phyloP scores from a whole-genome alignment of 2,888 invertebrate genomes.

The Agrochola litura region DNA sequence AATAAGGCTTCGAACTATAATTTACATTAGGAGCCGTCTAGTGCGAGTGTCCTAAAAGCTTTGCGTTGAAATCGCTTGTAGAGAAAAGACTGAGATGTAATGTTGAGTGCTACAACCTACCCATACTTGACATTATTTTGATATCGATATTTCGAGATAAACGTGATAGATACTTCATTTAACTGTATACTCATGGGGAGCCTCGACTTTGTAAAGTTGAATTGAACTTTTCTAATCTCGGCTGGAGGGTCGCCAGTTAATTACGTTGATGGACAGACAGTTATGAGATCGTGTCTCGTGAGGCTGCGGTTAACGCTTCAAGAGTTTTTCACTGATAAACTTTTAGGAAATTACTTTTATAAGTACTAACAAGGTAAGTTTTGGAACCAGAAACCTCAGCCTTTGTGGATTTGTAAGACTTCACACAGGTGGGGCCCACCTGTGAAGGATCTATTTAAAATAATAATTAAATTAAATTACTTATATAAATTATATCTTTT shows the following conservation, averaged over 20 bases:
- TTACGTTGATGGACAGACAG: slow-evolving; percentile 55
- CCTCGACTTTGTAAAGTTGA: slow-evolving; percentile 46
- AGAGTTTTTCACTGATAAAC: slow-evolving; percentile 27
- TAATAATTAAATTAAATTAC: too few species aligned
- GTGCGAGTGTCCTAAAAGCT: slow-evolving; percentile 67
- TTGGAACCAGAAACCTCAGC: neutral
- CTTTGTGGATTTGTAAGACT: neutral
- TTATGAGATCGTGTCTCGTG: slow-evolving; percentile 46
- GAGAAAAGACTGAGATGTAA: slow-evolving; percentile 41
- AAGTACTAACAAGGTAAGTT: slow-evolving; percentile 45
- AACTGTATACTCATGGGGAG: slow-evolving; percentile 35
- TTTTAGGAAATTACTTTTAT: slow-evolving; percentile 36
- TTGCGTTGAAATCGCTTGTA: slow-evolving; percentile 40
- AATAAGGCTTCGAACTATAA: slow-evolving; percentile 56
- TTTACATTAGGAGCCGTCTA: slow-evolving; percentile 54
- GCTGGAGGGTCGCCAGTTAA: slow-evolving; percentile 46
- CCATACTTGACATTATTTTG: slow-evolving; percentile 40
- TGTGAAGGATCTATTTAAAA: too few species aligned
- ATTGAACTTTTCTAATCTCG: slow-evolving; percentile 61
- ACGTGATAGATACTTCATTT: slow-evolving; percentile 29
- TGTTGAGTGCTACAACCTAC: slow-evolving; percentile 16
- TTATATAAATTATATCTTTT: too few species aligned
- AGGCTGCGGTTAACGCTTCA: slow-evolving; percentile 39
- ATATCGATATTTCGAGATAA: slow-evolving; percentile 37
- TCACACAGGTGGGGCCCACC: too few species aligned